These are phyloP conservation scores for Egretta garzetta DNA, from an alignment of 2,113 vertebrate species.

Conservation along the genomic window DNA sequence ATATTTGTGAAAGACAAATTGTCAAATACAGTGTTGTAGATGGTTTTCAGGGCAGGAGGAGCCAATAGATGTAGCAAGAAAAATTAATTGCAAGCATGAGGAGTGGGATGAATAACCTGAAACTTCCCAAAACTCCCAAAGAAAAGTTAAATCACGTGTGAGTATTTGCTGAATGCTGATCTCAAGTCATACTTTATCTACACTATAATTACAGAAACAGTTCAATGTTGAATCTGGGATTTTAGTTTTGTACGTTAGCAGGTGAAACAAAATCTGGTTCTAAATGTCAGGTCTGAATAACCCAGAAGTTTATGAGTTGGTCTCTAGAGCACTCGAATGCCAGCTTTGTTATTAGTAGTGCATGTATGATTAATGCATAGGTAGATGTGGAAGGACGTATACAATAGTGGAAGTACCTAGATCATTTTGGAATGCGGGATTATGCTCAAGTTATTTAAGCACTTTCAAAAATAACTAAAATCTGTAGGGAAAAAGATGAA, in stretches of 20 bases:
- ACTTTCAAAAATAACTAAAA: not conserved
- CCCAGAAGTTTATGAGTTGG: not conserved
- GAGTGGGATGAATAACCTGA: not conserved
- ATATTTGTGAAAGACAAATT: not conserved
- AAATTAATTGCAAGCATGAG: not conserved
- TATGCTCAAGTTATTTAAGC: not conserved
- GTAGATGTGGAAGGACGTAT: not conserved
- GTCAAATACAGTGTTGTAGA: not conserved
- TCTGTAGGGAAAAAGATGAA: not conserved
- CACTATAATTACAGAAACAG: not conserved
- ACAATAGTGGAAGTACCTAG: not conserved
- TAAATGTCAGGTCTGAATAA: not conserved
- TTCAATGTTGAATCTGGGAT: not conserved
- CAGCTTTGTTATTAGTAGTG: not conserved
- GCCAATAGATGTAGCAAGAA: not conserved
- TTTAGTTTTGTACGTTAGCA: not conserved
- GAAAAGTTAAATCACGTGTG: not conserved
- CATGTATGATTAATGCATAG: not conserved
- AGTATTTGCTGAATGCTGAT: not conserved
- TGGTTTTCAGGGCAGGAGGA: not conserved
- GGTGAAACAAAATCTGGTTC: not conserved
- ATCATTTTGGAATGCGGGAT: not conserved
- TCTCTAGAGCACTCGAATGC: not conserved
- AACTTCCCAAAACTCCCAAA: not conserved
- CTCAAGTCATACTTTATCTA: not conserved